Evolutionary conservation across 2,797 vertebrate genomes (phyloP).

Genomic region (Dromococcyx pavoninus): DNA sequence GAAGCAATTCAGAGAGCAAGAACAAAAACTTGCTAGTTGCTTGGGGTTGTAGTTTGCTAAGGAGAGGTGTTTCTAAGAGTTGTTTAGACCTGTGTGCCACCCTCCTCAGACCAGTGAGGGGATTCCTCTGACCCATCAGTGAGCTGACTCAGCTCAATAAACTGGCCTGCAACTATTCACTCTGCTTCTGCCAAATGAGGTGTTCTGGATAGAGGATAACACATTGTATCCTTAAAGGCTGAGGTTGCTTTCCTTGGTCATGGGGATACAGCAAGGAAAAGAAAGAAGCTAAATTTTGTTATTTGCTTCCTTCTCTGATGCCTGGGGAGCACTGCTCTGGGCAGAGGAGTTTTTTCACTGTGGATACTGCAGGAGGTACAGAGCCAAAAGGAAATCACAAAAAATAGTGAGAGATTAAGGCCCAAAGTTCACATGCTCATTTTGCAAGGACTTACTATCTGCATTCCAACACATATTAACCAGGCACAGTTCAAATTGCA

Average conservation of each 20-base stretch:
- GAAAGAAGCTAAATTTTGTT: neutral
- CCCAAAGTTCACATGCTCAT: neutral
- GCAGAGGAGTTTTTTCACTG: neutral
- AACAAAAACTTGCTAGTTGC: neutral
- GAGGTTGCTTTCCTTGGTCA: neutral
- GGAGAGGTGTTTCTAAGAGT: neutral
- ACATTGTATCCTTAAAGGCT: neutral
- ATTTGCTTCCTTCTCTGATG: neutral
- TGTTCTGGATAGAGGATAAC: neutral
- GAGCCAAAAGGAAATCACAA: neutral
- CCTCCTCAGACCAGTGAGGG: neutral
- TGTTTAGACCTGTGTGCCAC: neutral
- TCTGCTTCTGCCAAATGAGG: neutral
- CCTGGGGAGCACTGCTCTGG: accelerated
- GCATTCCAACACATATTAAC: neutral
- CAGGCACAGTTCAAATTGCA: neutral
- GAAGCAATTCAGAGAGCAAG: neutral
- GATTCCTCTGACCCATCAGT: neutral
- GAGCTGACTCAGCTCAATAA: neutral
- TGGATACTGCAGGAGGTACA: neutral
- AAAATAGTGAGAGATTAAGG: neutral
- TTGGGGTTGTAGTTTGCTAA: neutral
- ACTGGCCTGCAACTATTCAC: neutral
- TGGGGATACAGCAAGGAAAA: neutral
- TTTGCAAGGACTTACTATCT: neutral